Evolutionary conservation across 2,888 invertebrate genomes (phyloP).

Genomic region (Craniophora ligustri): DNA sequence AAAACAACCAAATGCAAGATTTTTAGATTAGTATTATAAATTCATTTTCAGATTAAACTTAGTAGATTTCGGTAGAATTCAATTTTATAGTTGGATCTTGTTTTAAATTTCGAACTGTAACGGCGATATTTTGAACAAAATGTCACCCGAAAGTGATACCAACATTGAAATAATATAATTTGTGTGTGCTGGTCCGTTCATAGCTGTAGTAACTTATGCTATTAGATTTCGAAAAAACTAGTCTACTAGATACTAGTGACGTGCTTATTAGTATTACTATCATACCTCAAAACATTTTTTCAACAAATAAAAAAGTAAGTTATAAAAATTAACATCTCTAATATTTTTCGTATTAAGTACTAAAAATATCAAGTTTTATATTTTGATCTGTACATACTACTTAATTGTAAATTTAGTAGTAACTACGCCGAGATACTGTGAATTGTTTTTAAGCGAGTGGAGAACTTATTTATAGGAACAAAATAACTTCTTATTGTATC

Average conservation of each 20-base stretch:
- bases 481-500: slow-evolving; percentile 57
- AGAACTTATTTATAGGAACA: slow-evolving; percentile 58
- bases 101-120: background rate
- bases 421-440: slow-evolving; percentile 51
- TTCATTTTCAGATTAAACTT: background rate
- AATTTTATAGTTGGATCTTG: background rate
- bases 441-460: slow-evolving; percentile 46
- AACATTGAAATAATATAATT: slow-evolving; percentile 12
- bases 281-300: slow-evolving; percentile 54
- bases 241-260: slow-evolving; percentile 52
- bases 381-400: slow-evolving; percentile 60
- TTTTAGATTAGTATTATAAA: no score
- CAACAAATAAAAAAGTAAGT: slow-evolving; percentile 37
- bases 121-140: background rate
- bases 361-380: slow-evolving; percentile 37
- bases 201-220: slow-evolving; percentile 44
- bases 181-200: slow-evolving; percentile 19
- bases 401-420: slow-evolving; percentile 53
- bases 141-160: slow-evolving; percentile 1
- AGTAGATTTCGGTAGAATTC: background rate
- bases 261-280: slow-evolving; percentile 51
- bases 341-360: slow-evolving; percentile 30
- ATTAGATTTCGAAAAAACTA: slow-evolving; percentile 48
- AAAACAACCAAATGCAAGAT: no score
- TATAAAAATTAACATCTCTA: slow-evolving; percentile 19